Conservation (phyloP, 2,888 invertebrate genomes). For the Cordilura impudica region DNA sequence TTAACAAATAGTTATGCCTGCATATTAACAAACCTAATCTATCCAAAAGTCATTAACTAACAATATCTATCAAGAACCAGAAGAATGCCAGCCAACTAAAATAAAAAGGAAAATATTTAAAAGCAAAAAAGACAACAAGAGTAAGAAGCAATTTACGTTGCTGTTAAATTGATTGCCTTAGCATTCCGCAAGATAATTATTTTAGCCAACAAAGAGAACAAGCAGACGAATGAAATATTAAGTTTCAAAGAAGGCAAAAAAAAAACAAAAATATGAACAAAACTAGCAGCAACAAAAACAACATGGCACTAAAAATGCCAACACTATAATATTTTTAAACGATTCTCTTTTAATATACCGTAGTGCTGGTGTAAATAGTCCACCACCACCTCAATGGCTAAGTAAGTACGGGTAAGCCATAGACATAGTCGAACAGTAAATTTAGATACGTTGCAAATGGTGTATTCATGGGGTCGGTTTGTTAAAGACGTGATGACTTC, state of each 20-base stretch:
- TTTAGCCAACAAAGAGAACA: slow-evolving; percentile 54
- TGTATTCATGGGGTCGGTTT: slow-evolving; percentile 48
- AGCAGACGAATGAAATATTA: slow-evolving; percentile 45
- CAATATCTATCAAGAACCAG: not conserved
- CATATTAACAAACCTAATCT: not conserved
- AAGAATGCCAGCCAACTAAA: not conserved
- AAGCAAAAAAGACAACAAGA: slow-evolving; percentile 4
- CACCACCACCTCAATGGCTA: too few relatives aligned
- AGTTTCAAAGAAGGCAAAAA: slow-evolving; percentile 31
- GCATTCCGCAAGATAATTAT: slow-evolving; percentile 62
- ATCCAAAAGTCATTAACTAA: not conserved
- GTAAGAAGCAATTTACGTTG: slow-evolving; percentile 52
- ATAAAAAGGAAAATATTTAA: not conserved
- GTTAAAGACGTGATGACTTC: slow-evolving; percentile 48
- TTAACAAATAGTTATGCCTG: not conserved
- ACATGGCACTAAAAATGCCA: slow-evolving; percentile 25
- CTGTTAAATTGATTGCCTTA: slow-evolving; percentile 61
- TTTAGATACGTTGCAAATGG: slow-evolving; percentile 53
- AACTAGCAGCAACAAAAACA: not conserved
- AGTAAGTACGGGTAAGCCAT: too few relatives aligned
- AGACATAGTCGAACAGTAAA: slow-evolving; percentile 22
- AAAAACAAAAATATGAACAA: slow-evolving; percentile 3
- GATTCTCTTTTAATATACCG: not conserved
- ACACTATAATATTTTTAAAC: slow-evolving; percentile 19
- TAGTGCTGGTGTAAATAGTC: not conserved